A percentile compares a stretch with the other conserved stretches of the same genome.
phyloP scores from a whole-genome alignment of 2,888 invertebrate species.

The Nebria salina region DNA sequence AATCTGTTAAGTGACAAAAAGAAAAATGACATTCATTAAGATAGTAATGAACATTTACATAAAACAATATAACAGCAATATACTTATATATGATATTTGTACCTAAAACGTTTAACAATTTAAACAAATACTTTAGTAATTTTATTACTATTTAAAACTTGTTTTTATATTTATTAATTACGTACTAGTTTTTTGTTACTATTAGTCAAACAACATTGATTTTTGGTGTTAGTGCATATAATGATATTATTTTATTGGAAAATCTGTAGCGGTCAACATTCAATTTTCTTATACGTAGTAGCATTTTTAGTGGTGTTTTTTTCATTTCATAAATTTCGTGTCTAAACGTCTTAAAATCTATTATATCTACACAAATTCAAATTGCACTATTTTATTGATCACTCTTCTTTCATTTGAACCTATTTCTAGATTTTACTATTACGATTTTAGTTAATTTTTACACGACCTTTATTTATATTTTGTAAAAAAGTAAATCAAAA shows the following conservation, averaged over 20 bases:
- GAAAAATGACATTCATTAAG: conserved; percentile 6
- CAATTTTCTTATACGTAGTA: background rate
- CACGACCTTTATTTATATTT: too few species aligned
- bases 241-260: background rate
- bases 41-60: background rate
- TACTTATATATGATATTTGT: conserved; percentile 19
- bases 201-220: background rate
- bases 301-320: background rate
- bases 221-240: background rate
- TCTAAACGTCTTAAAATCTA: too few species aligned
- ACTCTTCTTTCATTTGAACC: too few species aligned
- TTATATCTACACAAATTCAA: too few species aligned
- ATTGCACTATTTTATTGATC: too few species aligned
- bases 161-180: background rate
- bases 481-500: too few species aligned
- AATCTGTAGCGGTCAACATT: background rate
- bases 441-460: too few species aligned
- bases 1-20: background rate
- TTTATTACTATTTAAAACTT: background rate
- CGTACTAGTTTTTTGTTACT: background rate
- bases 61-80: conserved; percentile 11
- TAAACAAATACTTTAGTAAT: background rate
- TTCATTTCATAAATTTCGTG: too few species aligned
- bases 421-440: too few species aligned
- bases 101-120: background rate